Conservation (phyloP, 1,140 invertebrate genomes). For the Ridgeia piscesae region DNA sequence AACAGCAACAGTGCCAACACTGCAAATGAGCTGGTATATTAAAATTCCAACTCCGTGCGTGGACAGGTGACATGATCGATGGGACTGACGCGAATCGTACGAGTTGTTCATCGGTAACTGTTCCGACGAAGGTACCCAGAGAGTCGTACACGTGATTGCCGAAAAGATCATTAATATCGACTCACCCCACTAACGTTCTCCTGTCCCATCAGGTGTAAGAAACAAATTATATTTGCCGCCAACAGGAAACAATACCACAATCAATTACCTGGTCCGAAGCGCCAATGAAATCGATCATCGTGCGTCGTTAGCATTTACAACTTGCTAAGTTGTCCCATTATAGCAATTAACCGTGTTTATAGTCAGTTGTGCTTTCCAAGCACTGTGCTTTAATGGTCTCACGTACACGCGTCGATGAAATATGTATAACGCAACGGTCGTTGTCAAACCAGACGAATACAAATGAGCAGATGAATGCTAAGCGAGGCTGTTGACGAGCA, state of each 20-base stretch:
- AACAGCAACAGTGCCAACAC: too few relatives aligned
- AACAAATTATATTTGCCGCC: not conserved
- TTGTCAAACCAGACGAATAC: not conserved
- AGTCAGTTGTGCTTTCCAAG: not conserved
- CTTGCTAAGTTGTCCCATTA: not conserved
- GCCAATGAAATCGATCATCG: slow-evolving; percentile 4
- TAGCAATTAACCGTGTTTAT: slow-evolving; percentile 1
- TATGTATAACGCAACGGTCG: not conserved
- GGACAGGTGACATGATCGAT: too few relatives aligned
- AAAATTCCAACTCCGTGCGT: too few relatives aligned
- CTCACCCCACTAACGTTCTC: not conserved
- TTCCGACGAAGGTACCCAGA: not conserved
- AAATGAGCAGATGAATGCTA: not conserved
- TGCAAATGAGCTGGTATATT: too few relatives aligned
- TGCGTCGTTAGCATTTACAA: not conserved
- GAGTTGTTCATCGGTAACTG: not conserved
- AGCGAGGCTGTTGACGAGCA: not conserved
- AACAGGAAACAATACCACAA: not conserved
- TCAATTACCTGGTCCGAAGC: not conserved
- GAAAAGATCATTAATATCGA: not conserved
- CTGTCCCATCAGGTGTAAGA: not conserved
- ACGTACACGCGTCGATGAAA: not conserved
- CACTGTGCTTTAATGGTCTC: not conserved
- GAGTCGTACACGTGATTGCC: not conserved
- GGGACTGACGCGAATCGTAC: not conserved